Conservation (phyloP, 2,888 invertebrate genomes). For the Dryobotodes eremita region DNA sequence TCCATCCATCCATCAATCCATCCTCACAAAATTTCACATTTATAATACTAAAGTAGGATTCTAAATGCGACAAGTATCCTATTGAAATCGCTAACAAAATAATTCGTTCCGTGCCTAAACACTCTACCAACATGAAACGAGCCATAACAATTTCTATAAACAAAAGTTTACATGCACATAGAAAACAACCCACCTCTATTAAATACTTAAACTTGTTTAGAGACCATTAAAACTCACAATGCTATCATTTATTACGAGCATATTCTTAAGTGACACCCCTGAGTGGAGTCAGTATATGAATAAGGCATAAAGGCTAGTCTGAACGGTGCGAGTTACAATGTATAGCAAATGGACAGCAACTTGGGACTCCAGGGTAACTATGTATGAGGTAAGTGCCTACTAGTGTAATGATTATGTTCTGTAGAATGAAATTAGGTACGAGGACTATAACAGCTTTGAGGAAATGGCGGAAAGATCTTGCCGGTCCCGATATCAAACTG, state of each 20-base stretch:
- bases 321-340: slow-evolving; percentile 69
- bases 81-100: neutral
- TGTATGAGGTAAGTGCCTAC: slow-evolving; percentile 47
- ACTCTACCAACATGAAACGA: neutral
- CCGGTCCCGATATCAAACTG: neutral
- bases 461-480: slow-evolving; percentile 4
- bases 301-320: slow-evolving; percentile 79
- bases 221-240: slow-evolving; percentile 44
- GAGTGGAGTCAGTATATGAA: slow-evolving; percentile 74
- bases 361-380: slow-evolving; percentile 53
- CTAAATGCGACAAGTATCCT: neutral
- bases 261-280: slow-evolving; percentile 67
- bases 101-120: neutral
- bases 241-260: slow-evolving; percentile 22
- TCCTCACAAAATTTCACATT: too few species aligned
- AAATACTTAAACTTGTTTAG: slow-evolving; percentile 43
- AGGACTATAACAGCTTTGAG: slow-evolving; percentile 8
- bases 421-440: slow-evolving; percentile 23
- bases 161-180: neutral
- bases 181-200: slow-evolving; percentile 30
- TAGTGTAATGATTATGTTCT: slow-evolving; percentile 43
- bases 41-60: too few species aligned
- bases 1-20: too few species aligned
- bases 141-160: slow-evolving; percentile 6
- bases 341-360: slow-evolving; percentile 69